These are phyloP conservation scores for Nesoenas mayeri DNA, from an alignment of 2,113 vertebrate species.

Conservation along the genomic window DNA sequence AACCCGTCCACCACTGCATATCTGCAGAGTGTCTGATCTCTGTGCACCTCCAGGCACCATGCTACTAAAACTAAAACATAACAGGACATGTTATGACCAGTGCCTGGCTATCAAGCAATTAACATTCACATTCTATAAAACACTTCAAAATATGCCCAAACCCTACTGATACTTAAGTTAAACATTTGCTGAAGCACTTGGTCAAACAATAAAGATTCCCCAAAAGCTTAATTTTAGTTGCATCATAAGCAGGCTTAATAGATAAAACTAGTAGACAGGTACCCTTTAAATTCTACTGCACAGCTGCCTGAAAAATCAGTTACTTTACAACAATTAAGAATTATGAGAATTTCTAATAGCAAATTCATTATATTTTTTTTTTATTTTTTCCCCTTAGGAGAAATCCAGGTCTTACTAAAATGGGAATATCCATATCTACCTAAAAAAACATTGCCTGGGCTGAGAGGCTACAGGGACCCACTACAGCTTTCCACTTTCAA, in stretches of 20 bases:
- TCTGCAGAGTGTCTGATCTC: not conserved
- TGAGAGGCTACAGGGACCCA: not conserved
- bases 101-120: not conserved
- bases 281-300: not conserved
- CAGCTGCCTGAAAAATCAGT: not conserved
- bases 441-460: not conserved
- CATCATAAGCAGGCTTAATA: fast-evolving
- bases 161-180: not conserved
- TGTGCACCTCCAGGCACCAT: not conserved
- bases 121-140: not conserved
- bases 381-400: not conserved
- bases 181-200: not conserved
- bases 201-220: not conserved
- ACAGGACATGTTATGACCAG: not conserved
- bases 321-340: not conserved
- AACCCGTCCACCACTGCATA: not conserved
- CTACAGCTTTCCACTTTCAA: not conserved
- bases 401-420: not conserved
- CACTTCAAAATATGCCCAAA: not conserved
- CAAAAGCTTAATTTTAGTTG: not conserved
- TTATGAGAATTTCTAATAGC: not conserved
- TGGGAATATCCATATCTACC: not conserved
- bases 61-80: not conserved
- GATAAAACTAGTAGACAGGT: not conserved
- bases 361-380: not conserved